Conservation (phyloP, 2,797 vertebrate genomes). For the Amniataba percoides region DNA sequence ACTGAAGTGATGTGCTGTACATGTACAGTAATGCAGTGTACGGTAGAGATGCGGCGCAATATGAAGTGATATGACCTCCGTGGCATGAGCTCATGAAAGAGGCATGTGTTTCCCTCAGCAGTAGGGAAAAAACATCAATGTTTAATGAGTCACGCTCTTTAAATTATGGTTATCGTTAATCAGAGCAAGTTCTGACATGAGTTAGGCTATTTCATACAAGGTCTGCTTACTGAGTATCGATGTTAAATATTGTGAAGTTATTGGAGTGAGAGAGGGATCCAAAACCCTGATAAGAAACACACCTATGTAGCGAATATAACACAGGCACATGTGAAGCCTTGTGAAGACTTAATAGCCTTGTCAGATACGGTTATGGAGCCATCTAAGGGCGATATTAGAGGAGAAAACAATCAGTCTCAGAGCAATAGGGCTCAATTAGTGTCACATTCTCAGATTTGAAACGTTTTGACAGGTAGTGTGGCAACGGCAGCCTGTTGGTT, state of each 20-base stretch:
- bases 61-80: constrained; percentile 52
- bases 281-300: constrained; percentile 60
- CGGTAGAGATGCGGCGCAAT: constrained; percentile 47
- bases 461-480: constrained; percentile 32
- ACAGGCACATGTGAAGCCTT: constrained; percentile 12
- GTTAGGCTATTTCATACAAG: constrained; percentile 31
- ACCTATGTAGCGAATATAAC: constrained; percentile 25
- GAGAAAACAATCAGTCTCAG: constrained; percentile 29
- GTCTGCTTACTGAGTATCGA: constrained; percentile 29
- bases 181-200: constrained; percentile 37
- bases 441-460: constrained; percentile 21
- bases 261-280: constrained; percentile 35
- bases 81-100: constrained; percentile 69
- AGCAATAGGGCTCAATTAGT: constrained; percentile 25
- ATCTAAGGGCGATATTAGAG: constrained; percentile 5
- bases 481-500: constrained; percentile 28
- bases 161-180: constrained; percentile 30
- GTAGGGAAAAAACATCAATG: constrained; percentile 32
- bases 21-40: constrained; percentile 69
- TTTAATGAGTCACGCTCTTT: constrained; percentile 28
- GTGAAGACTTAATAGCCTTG: constrained; percentile 29
- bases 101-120: constrained; percentile 54
- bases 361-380: constrained; percentile 29
- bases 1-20: constrained; percentile 62
- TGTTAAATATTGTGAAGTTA: constrained; percentile 16